Conservation (phyloP, 2,113 vertebrate genomes). For the Corynorhinus townsendii region DNA sequence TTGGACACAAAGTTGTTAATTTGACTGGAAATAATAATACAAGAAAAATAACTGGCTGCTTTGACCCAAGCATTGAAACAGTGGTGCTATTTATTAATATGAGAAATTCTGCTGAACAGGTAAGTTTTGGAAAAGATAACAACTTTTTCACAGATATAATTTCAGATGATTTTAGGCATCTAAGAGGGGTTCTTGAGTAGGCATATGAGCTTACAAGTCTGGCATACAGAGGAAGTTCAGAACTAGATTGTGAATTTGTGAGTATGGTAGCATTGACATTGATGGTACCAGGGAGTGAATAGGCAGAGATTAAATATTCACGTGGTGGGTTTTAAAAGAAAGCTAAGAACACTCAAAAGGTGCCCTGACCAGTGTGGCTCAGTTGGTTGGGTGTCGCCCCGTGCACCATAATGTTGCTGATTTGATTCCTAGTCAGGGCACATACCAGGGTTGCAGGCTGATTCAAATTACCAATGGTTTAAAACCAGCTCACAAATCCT, state of each 20-base stretch:
- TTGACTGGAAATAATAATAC: neutral
- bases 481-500: neutral
- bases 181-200: neutral
- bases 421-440: too few species aligned
- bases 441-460: too few species aligned
- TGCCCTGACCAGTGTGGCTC: too few species aligned
- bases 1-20: neutral
- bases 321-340: neutral
- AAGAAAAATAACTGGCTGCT: neutral
- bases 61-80: neutral
- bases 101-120: neutral
- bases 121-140: neutral
- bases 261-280: neutral
- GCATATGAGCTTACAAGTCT: neutral
- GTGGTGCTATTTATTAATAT: neutral
- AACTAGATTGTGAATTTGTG: neutral
- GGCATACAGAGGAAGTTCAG: neutral
- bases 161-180: neutral
- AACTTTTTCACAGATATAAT: neutral
- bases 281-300: neutral
- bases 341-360: neutral
- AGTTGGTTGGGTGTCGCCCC: too few species aligned
- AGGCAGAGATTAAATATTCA: neutral
- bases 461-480: neutral
- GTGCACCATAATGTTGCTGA: too few species aligned